Evolutionary conservation across 92 coral and sea anemone species (phyloP).

Genomic region (Nematostella vectensis): DNA sequence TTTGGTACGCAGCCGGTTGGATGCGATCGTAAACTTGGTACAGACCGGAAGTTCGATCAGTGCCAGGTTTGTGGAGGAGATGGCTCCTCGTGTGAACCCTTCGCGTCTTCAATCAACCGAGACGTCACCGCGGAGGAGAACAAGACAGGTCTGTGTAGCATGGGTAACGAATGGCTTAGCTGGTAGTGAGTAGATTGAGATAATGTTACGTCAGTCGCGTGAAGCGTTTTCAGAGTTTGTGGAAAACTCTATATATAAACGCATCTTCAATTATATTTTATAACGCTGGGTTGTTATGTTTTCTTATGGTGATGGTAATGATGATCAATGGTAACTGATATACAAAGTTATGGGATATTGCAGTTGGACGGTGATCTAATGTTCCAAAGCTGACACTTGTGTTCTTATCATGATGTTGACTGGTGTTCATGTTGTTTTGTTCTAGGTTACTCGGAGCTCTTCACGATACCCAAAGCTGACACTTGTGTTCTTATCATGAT

Average conservation of each 20-base stretch:
- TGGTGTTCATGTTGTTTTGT: too few species aligned
- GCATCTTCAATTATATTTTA: background rate
- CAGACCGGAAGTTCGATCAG: slow-evolving; percentile 37
- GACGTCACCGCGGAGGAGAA: slow-evolving; percentile 33
- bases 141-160: slow-evolving; percentile 42
- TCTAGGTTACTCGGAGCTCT: slow-evolving; percentile 51
- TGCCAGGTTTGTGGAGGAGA: slow-evolving; percentile 80
- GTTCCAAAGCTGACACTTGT: too few species aligned
- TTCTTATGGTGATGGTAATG: too few species aligned
- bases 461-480: slow-evolving; percentile 60
- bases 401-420: too few species aligned
- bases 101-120: slow-evolving; percentile 39
- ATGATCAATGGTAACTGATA: too few species aligned
- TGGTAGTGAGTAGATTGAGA: background rate
- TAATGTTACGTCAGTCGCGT: background rate
- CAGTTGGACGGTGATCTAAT: too few species aligned
- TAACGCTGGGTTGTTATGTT: too few species aligned
- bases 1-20: slow-evolving; percentile 83
- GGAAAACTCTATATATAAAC: too few species aligned
- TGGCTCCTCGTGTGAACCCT: slow-evolving; percentile 46
- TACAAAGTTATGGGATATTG: too few species aligned
- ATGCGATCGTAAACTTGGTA: slow-evolving; percentile 49
- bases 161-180: background rate
- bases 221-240: too few species aligned
- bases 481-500: slow-evolving; percentile 37